These are phyloP conservation scores for Sorex fumeus DNA, from an alignment of 2,113 vertebrate species.

Conservation along the genomic window DNA sequence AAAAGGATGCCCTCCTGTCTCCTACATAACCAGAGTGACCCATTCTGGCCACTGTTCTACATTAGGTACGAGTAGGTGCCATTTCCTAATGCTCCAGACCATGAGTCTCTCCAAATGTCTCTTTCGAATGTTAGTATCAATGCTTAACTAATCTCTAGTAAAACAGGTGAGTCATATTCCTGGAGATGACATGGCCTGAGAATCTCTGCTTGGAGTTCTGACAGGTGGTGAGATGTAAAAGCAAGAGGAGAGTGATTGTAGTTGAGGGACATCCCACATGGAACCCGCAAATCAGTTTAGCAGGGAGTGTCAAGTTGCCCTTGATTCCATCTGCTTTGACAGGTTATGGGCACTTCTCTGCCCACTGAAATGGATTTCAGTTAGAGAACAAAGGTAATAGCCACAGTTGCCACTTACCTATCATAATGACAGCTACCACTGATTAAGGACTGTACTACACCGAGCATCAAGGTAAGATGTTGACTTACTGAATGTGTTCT, in stretches of 20 bases:
- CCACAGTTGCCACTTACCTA: background rate
- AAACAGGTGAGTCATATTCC: background rate
- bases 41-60: background rate
- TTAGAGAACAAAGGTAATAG: background rate
- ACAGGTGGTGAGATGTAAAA: background rate
- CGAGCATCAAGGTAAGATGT: background rate
- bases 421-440: no score
- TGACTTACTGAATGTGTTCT: conserved; percentile 40
- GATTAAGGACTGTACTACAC: background rate
- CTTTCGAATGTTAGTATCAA: conserved; percentile 47
- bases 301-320: background rate
- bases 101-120: background rate
- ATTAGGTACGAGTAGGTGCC: background rate
- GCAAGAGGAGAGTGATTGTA: background rate
- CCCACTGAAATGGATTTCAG: background rate
- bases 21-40: background rate
- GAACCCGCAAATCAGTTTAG: background rate
- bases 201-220: conserved; percentile 28
- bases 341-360: background rate
- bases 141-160: conserved; percentile 48
- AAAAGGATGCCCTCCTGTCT: background rate
- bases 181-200: background rate
- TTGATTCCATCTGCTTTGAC: background rate
- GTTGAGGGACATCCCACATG: background rate
- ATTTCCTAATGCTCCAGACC: background rate